Evolutionary conservation across 2,888 invertebrate genomes (phyloP).

Genomic region (Tetragnatha montana): DNA sequence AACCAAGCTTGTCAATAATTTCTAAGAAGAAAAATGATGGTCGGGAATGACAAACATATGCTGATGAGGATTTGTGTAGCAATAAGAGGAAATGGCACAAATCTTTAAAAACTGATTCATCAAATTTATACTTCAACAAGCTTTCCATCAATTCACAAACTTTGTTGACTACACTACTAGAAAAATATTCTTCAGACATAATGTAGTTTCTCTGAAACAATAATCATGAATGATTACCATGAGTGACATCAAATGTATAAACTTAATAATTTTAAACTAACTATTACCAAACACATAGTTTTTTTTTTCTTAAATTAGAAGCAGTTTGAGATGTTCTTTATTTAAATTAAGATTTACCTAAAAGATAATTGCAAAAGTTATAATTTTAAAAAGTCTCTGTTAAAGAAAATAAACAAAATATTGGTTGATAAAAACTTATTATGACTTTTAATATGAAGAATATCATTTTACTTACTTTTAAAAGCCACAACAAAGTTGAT

Average conservation of each 20-base stretch:
- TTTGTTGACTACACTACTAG: conserved; percentile 18
- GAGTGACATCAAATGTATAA: background rate
- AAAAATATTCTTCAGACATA: conserved; percentile 45
- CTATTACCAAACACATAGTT: no score
- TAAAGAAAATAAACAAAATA: no score
- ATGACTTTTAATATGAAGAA: background rate
- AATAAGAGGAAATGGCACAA: conserved; percentile 71
- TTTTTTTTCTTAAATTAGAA: background rate
- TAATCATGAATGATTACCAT: no score
- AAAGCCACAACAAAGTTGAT: conserved; percentile 46
- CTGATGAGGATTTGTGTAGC: conserved; percentile 70
- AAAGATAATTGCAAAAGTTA: no score
- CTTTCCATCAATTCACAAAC: conserved; percentile 59
- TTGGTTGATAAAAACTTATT: no score
- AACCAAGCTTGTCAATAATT: conserved; percentile 42
- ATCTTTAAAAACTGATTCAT: conserved; percentile 59
- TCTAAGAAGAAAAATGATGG: conserved; percentile 71
- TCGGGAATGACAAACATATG: conserved; percentile 72
- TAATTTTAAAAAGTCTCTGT: no score
- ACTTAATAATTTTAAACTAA: background rate
- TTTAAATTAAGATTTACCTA: no score
- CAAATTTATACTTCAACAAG: conserved; percentile 46
- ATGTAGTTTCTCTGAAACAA: conserved; percentile 51
- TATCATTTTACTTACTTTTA: conserved; percentile 45
- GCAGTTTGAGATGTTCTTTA: no score